Conservation (phyloP, 2,113 vertebrate genomes). For the Gymnobelideus leadbeateri region DNA sequence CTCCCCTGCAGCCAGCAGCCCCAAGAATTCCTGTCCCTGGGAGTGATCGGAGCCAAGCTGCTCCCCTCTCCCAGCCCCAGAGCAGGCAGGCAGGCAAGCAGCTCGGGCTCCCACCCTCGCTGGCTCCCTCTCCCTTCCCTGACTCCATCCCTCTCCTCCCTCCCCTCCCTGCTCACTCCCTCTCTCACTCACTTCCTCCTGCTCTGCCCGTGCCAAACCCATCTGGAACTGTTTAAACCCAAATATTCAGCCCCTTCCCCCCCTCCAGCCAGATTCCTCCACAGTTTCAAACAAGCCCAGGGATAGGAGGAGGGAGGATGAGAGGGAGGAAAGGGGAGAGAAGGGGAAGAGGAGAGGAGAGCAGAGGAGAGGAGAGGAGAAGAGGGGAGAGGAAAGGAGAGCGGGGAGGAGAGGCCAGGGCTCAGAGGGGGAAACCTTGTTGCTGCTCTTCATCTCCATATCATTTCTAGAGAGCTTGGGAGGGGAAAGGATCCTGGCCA, state of each 20-base stretch:
- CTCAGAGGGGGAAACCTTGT: constrained; percentile 58
- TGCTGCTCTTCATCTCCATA: constrained; percentile 84
- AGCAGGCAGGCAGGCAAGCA: constrained; percentile 44
- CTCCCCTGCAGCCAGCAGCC: constrained; percentile 61
- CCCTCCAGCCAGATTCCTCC: constrained; percentile 86
- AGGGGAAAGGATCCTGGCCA: constrained; percentile 86
- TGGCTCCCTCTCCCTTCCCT: constrained; percentile 72
- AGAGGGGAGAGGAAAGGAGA: background rate
- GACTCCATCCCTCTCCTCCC: constrained; percentile 71
- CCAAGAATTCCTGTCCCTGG: constrained; percentile 34
- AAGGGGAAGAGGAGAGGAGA: background rate
- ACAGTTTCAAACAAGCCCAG: constrained; percentile 89
- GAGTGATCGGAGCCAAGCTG: constrained; percentile 35
- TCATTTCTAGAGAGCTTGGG: constrained; percentile 87
- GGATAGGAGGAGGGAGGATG: constrained; percentile 59
- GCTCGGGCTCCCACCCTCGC: background rate
- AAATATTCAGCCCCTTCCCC: constrained; percentile 83
- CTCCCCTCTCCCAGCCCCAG: constrained; percentile 16
- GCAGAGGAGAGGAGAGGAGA: too few relatives aligned
- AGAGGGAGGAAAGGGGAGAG: background rate
- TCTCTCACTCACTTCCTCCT: constrained; percentile 83
- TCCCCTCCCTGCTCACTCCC: constrained; percentile 79
- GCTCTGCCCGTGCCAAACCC: constrained; percentile 83
- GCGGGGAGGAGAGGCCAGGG: constrained; percentile 64
- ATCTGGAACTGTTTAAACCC: constrained; percentile 91